Conservation (phyloP, 2,113 vertebrate species). For the Pristiophorus japonicus region DNA sequence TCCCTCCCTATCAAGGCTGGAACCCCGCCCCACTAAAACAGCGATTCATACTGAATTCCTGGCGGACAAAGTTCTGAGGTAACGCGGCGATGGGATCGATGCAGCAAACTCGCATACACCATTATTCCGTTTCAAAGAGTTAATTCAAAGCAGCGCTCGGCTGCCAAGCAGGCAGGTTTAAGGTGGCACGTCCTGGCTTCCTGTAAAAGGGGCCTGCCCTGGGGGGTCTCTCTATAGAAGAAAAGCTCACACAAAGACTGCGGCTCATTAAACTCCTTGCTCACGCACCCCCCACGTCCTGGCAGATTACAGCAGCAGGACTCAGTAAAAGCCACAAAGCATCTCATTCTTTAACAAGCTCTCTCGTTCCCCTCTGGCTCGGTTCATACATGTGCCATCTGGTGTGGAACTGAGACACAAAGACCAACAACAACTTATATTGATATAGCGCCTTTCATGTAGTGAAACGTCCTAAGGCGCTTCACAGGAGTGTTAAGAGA, state of each 20-base stretch:
- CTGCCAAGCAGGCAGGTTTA: neutral
- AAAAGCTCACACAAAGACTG: neutral
- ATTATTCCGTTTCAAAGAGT: neutral
- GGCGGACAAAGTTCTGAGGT: neutral
- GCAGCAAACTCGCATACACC: neutral
- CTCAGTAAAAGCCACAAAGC: neutral
- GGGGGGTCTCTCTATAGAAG: neutral
- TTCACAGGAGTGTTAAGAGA: no score
- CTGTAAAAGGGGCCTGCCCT: neutral
- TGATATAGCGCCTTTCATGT: no score
- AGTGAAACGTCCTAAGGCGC: no score
- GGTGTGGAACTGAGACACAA: neutral
- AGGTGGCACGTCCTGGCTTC: neutral
- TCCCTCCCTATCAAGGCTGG: neutral
- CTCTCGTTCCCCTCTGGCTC: neutral
- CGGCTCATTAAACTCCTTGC: neutral
- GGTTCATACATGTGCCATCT: neutral
- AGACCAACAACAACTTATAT: no score
- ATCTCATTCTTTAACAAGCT: neutral
- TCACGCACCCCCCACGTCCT: neutral
- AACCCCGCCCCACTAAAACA: neutral
- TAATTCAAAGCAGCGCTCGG: neutral
- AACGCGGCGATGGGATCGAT: neutral
- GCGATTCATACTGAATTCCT: neutral
- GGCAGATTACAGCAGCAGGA: neutral